Base-by-base conservation (phyloP, 2,797 vertebrate genomes). In the Thaleichthys pacificus region DNA sequence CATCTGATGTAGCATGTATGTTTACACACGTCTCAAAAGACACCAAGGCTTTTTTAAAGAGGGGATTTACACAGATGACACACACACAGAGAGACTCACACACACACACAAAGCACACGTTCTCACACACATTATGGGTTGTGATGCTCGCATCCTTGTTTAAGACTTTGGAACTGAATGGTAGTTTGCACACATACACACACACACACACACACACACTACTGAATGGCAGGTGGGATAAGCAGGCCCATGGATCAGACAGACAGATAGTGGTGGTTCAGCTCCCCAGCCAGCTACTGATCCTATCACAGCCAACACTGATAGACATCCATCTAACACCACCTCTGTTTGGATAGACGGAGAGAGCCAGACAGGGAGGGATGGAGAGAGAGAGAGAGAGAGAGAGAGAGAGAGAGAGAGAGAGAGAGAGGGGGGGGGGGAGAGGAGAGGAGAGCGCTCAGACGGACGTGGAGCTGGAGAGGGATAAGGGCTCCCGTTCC, bases 311-410 rank as follows among this genome's bases (percentile, higher is more conserved):
- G 89, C 89, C 91, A 91, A 78, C 75, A 32, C 64, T 81, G 91
- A 91, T 86, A 90, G 86, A 82, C 62, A 94, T 92, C 92, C 93
- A 92, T 92, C 93, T 93, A 92, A 86, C 80, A 87, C 69, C 84
- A 51, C 83, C 75, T 84, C 85, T 82, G 90, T 87, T 92, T 94
- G 92, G 80, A 77, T 89, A 89, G 77, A 88, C 76, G 89, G 85
- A 28, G 7, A 61, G 22, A 28, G 11, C 28, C 15, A 30, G 12
- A 30, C 5, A 26, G 26, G 9, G 17, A 38, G 74, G n/a, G 68
- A 60, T 75, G 71, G 74, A 60, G 75, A 63, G 28, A 62, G 61
- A 7, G 26, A 4, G 64, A 61, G 67, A 79, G 66, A 4, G 64
- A 61, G 67, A 79, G 66, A n/a, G 70, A 81, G 12, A 74, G 74